Evolutionary conservation across 2,113 vertebrate species (phyloP).

Genomic region (Eublepharis macularius): DNA sequence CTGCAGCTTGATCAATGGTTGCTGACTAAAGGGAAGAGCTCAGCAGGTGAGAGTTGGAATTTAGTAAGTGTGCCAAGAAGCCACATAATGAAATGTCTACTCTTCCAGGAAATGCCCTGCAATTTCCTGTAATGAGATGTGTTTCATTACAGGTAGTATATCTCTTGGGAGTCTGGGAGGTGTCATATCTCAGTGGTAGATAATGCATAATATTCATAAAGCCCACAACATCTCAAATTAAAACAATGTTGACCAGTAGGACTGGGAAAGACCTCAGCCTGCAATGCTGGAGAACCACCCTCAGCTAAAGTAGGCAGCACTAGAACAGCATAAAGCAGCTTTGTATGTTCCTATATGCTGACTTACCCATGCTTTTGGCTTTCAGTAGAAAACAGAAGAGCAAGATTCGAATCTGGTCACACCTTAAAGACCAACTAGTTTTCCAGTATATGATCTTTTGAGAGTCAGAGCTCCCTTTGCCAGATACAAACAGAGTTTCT

Average conservation of each 20-base stretch:
- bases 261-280: neutral
- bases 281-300: neutral
- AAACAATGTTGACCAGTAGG: no score
- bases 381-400: neutral
- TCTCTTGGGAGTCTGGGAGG: neutral
- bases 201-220: neutral
- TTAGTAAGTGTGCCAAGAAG: neutral
- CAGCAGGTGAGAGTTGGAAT: constrained; percentile 73
- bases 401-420: no score
- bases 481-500: no score
- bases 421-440: no score
- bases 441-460: no score
- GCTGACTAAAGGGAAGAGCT: constrained; percentile 86
- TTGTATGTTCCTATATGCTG: neutral
- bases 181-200: neutral
- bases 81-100: neutral
- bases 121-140: neutral
- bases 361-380: no score
- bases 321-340: neutral
- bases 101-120: neutral
- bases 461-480: no score
- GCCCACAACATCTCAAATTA: neutral
- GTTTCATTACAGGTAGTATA: neutral
- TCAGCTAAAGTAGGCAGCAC: neutral
- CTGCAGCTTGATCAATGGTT: constrained; percentile 93